phyloP scores from a whole-genome alignment of 2,888 invertebrate species.

The Laothoe populi region DNA sequence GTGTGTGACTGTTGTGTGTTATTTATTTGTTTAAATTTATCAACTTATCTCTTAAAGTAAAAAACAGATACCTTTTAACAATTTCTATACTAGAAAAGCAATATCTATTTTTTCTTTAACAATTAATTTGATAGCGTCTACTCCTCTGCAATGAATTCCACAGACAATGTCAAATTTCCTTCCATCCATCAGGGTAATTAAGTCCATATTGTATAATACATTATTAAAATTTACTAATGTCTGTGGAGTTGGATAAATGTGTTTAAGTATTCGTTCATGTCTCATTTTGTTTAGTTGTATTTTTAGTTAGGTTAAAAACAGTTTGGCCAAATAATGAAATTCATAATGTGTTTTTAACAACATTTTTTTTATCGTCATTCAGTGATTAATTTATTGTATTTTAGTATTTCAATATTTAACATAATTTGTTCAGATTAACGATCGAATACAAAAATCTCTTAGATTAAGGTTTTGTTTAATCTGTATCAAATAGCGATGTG shows the following conservation, averaged over 20 bases:
- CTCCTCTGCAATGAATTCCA: slow-evolving; percentile 41
- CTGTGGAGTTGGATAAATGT: slow-evolving; percentile 52
- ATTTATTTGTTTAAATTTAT: too few relatives aligned
- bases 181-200: slow-evolving; percentile 61
- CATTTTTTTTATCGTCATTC: slow-evolving; percentile 3
- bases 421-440: not conserved
- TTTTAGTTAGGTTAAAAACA: slow-evolving; percentile 4
- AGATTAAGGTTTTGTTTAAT: slow-evolving; percentile 4
- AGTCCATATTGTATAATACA: slow-evolving; percentile 57
- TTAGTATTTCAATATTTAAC: not conserved
- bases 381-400: slow-evolving; percentile 19
- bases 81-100: too few relatives aligned
- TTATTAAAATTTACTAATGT: slow-evolving; percentile 50
- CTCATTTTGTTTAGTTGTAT: slow-evolving; percentile 6
- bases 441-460: slow-evolving; percentile 21
- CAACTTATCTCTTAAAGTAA: too few relatives aligned
- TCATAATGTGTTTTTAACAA: not conserved
- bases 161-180: slow-evolving; percentile 50
- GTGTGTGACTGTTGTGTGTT: too few relatives aligned
- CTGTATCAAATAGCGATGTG: slow-evolving; percentile 5
- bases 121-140: not conserved
- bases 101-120: too few relatives aligned
- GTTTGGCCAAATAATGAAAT: slow-evolving; percentile 13
- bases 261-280: slow-evolving; percentile 25
- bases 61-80: too few relatives aligned